Evolutionary conservation across 2,113 vertebrate genomes (phyloP).

Genomic region (Ancistrus triradiatus): DNA sequence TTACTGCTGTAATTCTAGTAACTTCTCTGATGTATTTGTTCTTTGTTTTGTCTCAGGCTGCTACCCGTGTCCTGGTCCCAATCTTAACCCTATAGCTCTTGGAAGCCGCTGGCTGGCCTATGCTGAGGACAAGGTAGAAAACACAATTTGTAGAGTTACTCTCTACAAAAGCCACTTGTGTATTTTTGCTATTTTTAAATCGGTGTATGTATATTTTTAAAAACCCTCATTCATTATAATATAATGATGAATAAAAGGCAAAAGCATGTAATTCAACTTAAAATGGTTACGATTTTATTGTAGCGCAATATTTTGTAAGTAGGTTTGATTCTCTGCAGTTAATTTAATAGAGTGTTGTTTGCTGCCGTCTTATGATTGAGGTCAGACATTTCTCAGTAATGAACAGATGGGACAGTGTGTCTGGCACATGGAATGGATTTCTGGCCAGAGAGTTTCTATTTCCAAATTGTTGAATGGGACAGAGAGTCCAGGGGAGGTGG

Average conservation of each 20-base stretch:
- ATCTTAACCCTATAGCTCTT: conserved; percentile 92
- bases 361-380: conserved; percentile 27
- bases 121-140: conserved; percentile 93
- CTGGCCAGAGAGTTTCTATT: conserved; percentile 1
- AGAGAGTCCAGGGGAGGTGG: conserved; percentile 45
- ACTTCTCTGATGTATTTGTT: too few relatives aligned
- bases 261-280: conserved; percentile 8
- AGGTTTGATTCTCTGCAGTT: conserved; percentile 17
- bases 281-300: conserved; percentile 13
- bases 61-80: conserved; percentile 93
- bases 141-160: conserved; percentile 16
- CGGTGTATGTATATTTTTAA: too few relatives aligned
- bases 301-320: conserved; percentile 23
- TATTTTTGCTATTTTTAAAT: background rate
- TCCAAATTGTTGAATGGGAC: conserved; percentile 31
- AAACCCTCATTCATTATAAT: too few relatives aligned
- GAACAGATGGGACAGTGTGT: conserved; percentile 39
- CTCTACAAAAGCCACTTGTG: background rate
- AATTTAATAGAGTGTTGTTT: conserved; percentile 34
- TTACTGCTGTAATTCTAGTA: background rate
- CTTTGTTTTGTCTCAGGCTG: conserved; percentile 73
- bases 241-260: too few relatives aligned
- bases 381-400: conserved; percentile 31
- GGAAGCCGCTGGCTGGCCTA: conserved; percentile 96
- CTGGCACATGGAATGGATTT: conserved; percentile 31